These are phyloP conservation scores for Aradus depressus DNA, from an alignment of 2,888 invertebrate species.

Conservation along the genomic window DNA sequence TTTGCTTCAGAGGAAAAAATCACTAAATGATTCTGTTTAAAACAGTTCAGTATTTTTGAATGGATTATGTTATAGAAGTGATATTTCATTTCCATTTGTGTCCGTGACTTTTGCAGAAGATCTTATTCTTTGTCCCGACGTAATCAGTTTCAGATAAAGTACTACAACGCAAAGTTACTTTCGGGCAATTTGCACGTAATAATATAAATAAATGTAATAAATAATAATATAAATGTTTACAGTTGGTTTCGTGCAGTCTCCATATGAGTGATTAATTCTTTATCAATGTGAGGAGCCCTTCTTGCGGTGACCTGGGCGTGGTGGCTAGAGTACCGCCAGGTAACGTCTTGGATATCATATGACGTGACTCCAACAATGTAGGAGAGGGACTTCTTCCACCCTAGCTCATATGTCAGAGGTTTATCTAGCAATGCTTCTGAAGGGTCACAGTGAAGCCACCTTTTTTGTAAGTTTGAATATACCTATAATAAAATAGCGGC, in stretches of 20 bases:
- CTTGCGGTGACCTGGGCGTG: conserved; percentile 35
- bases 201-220: too few species aligned
- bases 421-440: conserved; percentile 82
- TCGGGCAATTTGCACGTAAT: too few species aligned
- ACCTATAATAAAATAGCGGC: conserved; percentile 53
- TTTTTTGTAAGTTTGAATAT: conserved; percentile 57
- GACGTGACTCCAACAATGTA: conserved; percentile 41
- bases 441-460: conserved; percentile 91
- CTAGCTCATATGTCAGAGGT: conserved; percentile 81
- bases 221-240: too few species aligned
- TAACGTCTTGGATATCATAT: conserved; percentile 80
- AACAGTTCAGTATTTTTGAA: too few species aligned
- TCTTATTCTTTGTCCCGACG: too few species aligned
- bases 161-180: too few species aligned
- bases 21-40: too few species aligned
- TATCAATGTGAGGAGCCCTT: conserved; percentile 42
- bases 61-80: too few species aligned
- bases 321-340: conserved; percentile 62
- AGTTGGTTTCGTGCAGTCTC: conserved; percentile 4
- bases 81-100: too few species aligned
- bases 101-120: too few species aligned
- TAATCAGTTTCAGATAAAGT: too few species aligned
- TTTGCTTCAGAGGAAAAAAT: too few species aligned
- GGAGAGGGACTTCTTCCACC: conserved; percentile 75
- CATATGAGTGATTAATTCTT: not conserved